A percentile compares a stretch with the other conserved stretches of the same genome.
Evolutionary conservation across 2,888 invertebrate species (phyloP).

Genomic region (Beris morrisii): DNA sequence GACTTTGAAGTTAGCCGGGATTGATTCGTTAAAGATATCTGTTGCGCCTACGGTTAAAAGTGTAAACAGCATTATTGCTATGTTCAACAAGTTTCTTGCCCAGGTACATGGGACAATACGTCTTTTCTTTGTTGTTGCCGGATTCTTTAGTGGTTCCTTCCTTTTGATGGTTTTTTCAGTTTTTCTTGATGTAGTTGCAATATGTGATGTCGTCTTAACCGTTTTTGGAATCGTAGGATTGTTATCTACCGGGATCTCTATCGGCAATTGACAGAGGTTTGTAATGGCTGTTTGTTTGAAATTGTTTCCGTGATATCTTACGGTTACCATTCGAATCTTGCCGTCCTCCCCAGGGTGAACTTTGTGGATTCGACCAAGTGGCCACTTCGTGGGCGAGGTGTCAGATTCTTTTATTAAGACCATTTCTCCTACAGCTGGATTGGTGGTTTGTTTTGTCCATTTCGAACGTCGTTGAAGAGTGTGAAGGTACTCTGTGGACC

Average conservation of each 20-base stretch:
- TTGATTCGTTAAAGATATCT: no score
- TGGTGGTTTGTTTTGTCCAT: neutral
- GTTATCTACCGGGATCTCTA: neutral
- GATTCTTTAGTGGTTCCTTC: no score
- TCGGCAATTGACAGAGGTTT: neutral
- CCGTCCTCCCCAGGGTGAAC: neutral
- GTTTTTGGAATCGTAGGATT: no score
- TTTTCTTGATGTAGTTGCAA: no score
- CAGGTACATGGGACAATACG: no score
- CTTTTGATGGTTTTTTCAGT: no score
- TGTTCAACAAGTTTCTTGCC: no score
- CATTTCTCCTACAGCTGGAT: neutral
- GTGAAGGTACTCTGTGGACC: conserved; percentile 1
- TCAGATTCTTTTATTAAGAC: neutral
- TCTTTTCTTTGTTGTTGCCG: no score
- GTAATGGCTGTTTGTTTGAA: neutral
- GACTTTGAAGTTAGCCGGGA: no score
- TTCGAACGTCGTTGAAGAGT: neutral
- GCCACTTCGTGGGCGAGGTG: neutral
- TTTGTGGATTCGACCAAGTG: neutral
- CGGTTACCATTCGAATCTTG: neutral
- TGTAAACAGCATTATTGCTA: no score
- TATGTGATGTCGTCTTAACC: no score
- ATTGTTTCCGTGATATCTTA: neutral
- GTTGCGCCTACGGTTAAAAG: no score